Conservation (phyloP, 1,140 invertebrate species). For the Homalodisca vitripennis region DNA sequence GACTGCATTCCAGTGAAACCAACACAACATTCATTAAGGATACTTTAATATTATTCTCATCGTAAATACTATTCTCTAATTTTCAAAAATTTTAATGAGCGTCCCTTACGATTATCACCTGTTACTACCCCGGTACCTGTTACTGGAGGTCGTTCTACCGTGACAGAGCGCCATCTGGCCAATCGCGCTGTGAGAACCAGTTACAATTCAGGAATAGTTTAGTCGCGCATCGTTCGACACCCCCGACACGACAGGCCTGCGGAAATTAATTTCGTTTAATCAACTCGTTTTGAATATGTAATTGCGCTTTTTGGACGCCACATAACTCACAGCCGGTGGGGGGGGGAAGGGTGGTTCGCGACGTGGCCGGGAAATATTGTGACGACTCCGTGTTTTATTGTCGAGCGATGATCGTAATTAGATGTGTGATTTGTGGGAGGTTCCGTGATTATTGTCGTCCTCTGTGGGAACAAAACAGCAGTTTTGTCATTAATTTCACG, state of each 20-base stretch:
- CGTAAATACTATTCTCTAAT: too few species aligned
- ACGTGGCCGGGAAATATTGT: slow-evolving; percentile 9
- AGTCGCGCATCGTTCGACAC: not conserved
- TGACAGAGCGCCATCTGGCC: not conserved
- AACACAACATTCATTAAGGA: too few species aligned
- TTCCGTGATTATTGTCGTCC: too few species aligned
- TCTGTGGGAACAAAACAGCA: too few species aligned
- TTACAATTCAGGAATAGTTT: slow-evolving; percentile 24
- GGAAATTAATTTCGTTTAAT: slow-evolving; percentile 21
- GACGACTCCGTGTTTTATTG: slow-evolving; percentile 21
- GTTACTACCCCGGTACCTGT: slow-evolving; percentile 4
- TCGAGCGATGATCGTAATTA: too few species aligned
- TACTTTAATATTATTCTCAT: too few species aligned
- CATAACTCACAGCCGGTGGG: not conserved
- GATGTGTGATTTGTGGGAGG: too few species aligned
- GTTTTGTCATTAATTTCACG: too few species aligned
- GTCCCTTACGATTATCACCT: too few species aligned
- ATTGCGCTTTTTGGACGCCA: slow-evolving; percentile 16
- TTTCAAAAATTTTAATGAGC: too few species aligned
- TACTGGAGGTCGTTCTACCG: not conserved
- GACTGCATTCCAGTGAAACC: too few species aligned
- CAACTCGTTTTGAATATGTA: slow-evolving; percentile 24
- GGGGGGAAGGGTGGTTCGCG: not conserved
- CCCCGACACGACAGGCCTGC: not conserved
- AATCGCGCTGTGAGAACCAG: slow-evolving; percentile 10